Evolutionary conservation across 2,888 invertebrate genomes (phyloP).

Genomic region (Cryptus armator): DNA sequence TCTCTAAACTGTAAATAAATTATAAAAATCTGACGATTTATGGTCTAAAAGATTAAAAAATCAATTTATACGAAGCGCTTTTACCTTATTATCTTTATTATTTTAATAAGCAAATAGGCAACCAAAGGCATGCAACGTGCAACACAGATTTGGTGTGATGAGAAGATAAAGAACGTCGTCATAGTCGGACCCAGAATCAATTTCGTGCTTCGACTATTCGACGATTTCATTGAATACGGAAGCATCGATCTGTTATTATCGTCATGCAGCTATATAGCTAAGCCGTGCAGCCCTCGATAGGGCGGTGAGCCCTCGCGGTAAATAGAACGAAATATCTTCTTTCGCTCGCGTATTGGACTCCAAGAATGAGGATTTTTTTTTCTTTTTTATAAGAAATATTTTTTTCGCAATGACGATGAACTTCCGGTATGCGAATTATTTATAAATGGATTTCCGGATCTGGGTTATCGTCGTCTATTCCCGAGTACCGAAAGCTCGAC

Average conservation of each 20-base stretch:
- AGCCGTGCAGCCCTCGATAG: conserved; percentile 18
- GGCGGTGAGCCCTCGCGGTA: conserved; percentile 13
- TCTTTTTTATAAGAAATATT: too few species aligned
- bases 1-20: background rate
- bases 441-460: conserved; percentile 55
- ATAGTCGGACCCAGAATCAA: conserved; percentile 55
- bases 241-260: conserved; percentile 38
- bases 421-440: conserved; percentile 50
- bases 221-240: conserved; percentile 26
- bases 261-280: conserved; percentile 50
- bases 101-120: background rate
- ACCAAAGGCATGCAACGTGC: background rate
- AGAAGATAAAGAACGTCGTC: conserved; percentile 9
- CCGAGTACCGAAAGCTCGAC: background rate
- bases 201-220: conserved; percentile 52
- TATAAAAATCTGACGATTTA: background rate
- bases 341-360: conserved; percentile 3
- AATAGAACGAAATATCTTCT: conserved; percentile 38
- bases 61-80: conserved; percentile 25
- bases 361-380: conserved; percentile 41
- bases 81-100: background rate
- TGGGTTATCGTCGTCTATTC: conserved; percentile 1
- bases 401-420: background rate
- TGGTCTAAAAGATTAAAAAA: background rate
- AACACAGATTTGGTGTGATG: background rate